Base-by-base conservation (phyloP, 1,140 invertebrate genomes). In the Anoplophora glabripennis region DNA sequence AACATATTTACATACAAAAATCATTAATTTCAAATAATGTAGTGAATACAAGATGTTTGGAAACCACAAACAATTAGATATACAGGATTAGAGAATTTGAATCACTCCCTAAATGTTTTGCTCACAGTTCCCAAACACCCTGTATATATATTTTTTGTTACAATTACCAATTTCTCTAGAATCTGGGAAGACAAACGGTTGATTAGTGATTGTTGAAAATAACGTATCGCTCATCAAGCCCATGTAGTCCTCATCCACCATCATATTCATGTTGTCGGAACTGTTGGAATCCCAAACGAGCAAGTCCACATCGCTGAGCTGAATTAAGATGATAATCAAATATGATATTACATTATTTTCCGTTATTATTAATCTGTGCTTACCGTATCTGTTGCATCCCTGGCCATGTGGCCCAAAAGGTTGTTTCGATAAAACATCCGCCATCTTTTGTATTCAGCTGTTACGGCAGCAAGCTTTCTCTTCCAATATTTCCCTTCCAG, bases 401-500 rank as follows among this genome's bases (percentile, higher is more conserved):
- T 87, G 77, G 83, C 82, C 65, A 84, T 80, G 76, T 86, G 86
- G 37, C 87, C 90, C 70, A 87, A 83, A 69, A 89, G 82, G 74
- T 86, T 86, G 77, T 93, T 92, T 71, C 91, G 87, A 79, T 90
- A 94, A 82, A 93, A 98, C 79, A 93, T 89, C 42, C 97, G 86
- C 97, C 97, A 99, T 89, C 96, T 96, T 83, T 98, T 98, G 80
- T 99, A 99, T 80, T 99, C 97, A 51, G 94, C 94, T 69, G 94
- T 96, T 14, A 99, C 95, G 15, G 94, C 96, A 65, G 94, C 91
- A 53, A 96, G 84, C 79, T 94, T 88, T 74, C 97, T 79, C 81
- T 99, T 99, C 96, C 97, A 99, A 78, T 99, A 99, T 83, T 98
- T 98, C 41, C 94, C 94, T 81, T 98, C 95, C 70, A 98, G 81